phyloP scores from a whole-genome alignment of 2,797 vertebrate species.

The Monodelphis domestica region DNA sequence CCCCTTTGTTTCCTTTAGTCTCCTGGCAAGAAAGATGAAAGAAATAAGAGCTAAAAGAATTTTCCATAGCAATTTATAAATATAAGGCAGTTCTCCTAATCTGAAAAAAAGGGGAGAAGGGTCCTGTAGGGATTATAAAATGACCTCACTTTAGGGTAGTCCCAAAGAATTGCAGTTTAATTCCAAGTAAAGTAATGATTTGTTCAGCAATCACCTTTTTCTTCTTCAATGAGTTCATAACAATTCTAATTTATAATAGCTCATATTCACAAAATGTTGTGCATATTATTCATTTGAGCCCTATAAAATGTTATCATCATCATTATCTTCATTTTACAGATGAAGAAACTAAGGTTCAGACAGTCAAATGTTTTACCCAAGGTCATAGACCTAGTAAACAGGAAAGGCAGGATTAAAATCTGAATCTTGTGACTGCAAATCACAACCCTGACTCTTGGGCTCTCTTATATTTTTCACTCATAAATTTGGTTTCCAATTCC shows the following conservation, averaged over 20 bases:
- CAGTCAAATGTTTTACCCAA: background rate
- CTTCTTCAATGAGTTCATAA: background rate
- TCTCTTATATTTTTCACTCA: background rate
- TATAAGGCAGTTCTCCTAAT: background rate
- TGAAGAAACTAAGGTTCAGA: background rate
- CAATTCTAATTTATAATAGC: background rate
- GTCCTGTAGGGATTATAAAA: background rate
- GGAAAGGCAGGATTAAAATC: background rate
- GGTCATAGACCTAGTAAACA: background rate
- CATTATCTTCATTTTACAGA: background rate
- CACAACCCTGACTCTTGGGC: background rate
- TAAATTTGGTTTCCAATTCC: background rate
- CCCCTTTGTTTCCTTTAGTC: background rate
- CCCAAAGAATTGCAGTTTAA: background rate
- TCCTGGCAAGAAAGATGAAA: slow-evolving; percentile 15
- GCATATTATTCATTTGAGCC: background rate
- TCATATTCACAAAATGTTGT: background rate
- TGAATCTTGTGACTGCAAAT: background rate
- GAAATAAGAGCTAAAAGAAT: background rate
- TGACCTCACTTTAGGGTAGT: background rate
- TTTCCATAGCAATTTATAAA: background rate
- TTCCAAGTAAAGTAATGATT: background rate
- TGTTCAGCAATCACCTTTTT: background rate
- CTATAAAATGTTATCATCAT: background rate
- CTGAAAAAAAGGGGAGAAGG: slow-evolving; percentile 22